Conservation (phyloP, 1,140 invertebrate genomes). For the Doryteuthis pealeii region DNA sequence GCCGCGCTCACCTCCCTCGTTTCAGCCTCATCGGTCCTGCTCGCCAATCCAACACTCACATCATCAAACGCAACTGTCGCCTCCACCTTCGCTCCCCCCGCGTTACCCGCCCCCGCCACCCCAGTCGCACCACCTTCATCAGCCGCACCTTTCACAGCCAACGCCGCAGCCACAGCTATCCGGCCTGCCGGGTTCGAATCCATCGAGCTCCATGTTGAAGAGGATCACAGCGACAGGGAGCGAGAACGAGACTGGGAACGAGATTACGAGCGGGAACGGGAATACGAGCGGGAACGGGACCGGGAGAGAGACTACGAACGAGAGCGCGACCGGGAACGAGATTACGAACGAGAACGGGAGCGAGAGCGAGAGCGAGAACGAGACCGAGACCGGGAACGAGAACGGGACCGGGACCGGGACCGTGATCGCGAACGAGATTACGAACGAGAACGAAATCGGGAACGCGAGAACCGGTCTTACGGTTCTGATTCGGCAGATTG, state of each 20-base stretch:
- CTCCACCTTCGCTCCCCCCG: neutral
- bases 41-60: neutral
- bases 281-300: neutral
- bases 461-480: too few relatives aligned
- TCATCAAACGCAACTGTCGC: neutral
- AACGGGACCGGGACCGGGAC: neutral
- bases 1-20: neutral
- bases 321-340: neutral
- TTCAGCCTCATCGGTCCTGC: neutral
- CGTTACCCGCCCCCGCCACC: neutral
- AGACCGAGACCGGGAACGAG: neutral
- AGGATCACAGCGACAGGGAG: neutral
- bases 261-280: neutral
- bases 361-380: neutral
- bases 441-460: neutral
- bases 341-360: neutral
- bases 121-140: neutral
- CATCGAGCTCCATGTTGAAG: neutral
- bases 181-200: neutral
- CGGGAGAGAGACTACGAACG: neutral
- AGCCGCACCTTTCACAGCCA: neutral
- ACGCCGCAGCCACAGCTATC: neutral
- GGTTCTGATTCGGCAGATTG: too few relatives aligned
- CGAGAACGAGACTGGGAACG: neutral
- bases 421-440: neutral